Evolutionary conservation across 2,113 vertebrate species (phyloP).

Genomic region (Sceloporus tristichus): DNA sequence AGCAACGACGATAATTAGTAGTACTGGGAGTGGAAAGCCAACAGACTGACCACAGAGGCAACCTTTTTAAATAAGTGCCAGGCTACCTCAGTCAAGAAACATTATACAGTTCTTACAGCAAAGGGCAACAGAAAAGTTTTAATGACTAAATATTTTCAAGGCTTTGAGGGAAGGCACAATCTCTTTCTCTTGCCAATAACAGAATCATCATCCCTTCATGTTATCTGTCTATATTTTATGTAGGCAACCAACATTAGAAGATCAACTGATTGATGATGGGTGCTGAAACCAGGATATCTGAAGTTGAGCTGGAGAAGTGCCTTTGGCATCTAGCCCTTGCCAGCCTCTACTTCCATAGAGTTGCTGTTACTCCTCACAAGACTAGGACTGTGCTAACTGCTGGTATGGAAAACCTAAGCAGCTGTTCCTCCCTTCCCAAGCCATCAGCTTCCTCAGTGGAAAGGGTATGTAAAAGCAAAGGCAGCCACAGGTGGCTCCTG

Average conservation of each 20-base stretch:
- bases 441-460: too few relatives aligned
- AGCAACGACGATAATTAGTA: not conserved
- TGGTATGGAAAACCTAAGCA: too few relatives aligned
- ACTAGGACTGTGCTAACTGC: too few relatives aligned
- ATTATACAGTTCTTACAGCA: not conserved
- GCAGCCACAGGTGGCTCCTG: too few relatives aligned
- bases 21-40: too few relatives aligned
- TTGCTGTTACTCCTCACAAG: too few relatives aligned
- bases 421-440: too few relatives aligned
- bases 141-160: not conserved
- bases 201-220: not conserved
- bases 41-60: not conserved
- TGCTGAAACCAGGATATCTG: too few relatives aligned
- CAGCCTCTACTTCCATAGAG: too few relatives aligned
- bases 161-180: not conserved
- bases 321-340: too few relatives aligned
- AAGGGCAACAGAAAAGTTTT: not conserved
- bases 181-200: not conserved
- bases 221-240: not conserved
- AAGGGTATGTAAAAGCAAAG: too few relatives aligned
- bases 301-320: too few relatives aligned
- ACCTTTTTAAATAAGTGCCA: not conserved
- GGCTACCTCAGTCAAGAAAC: not conserved
- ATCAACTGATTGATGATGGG: not conserved
- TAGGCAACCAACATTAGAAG: not conserved